phyloP scores from a whole-genome alignment of 2,888 invertebrate genomes.

The Melieria omissa region DNA sequence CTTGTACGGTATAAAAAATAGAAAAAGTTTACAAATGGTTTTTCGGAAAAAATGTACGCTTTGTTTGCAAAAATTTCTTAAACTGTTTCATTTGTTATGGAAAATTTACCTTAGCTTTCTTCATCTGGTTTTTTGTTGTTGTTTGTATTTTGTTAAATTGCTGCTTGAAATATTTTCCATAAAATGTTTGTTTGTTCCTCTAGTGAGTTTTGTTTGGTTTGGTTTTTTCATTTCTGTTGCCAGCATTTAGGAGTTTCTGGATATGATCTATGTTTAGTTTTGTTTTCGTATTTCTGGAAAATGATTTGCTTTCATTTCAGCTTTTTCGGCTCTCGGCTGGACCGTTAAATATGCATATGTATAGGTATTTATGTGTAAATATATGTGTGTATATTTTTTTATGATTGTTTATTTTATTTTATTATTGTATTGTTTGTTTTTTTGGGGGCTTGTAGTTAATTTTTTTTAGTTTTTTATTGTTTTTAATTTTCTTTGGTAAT shows the following conservation, averaged over 20 bases:
- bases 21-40: slow-evolving; percentile 57
- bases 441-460: slow-evolving; percentile 13
- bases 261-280: slow-evolving; percentile 21
- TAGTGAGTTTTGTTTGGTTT: slow-evolving; percentile 24
- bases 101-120: slow-evolving; percentile 38
- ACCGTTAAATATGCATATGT: slow-evolving; percentile 25
- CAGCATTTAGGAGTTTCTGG: slow-evolving; percentile 31
- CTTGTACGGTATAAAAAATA: slow-evolving; percentile 63
- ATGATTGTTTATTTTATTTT: slow-evolving; percentile 41
- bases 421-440: slow-evolving; percentile 40
- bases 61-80: slow-evolving; percentile 49
- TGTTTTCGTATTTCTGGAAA: background rate
- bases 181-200: slow-evolving; percentile 16
- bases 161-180: slow-evolving; percentile 14
- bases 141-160: slow-evolving; percentile 8
- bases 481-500: slow-evolving; percentile 15
- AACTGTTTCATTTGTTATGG: slow-evolving; percentile 46
- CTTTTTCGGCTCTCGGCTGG: too few species aligned
- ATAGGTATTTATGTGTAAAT: slow-evolving; percentile 29
- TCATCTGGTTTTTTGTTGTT: slow-evolving; percentile 21
- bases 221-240: slow-evolving; percentile 26
- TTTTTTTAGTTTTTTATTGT: slow-evolving; percentile 23
- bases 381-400: slow-evolving; percentile 33
- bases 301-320: background rate
- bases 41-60: slow-evolving; percentile 38